phyloP scores from a whole-genome alignment of 1,140 invertebrate genomes.

The Bombus waltoni region DNA sequence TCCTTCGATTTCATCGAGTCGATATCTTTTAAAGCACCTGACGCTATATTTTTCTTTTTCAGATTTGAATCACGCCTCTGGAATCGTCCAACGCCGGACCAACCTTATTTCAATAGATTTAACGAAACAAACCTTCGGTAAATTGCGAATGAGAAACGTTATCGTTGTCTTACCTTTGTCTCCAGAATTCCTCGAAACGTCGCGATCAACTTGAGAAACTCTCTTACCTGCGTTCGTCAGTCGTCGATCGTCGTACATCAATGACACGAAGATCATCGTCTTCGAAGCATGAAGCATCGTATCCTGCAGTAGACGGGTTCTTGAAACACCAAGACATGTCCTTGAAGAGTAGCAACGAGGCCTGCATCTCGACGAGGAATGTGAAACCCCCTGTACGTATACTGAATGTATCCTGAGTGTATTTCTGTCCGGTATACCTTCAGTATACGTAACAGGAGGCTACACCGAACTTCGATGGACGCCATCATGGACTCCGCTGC shows the following conservation, averaged over 20 bases:
- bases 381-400: constrained; percentile 98
- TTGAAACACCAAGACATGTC: constrained; percentile 1
- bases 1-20: no score
- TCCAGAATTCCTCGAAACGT: neutral
- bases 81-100: neutral
- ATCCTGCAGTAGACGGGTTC: no score
- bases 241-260: neutral
- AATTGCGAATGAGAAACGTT: neutral
- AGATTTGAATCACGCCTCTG: neutral
- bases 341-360: constrained; percentile 2
- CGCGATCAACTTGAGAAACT: neutral
- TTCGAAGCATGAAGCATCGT: neutral
- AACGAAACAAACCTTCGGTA: rapidly evolving
- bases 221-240: neutral
- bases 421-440: constrained; percentile 99
- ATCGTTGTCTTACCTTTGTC: neutral
- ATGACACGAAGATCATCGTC: neutral
- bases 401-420: constrained; percentile 99
- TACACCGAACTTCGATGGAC: constrained; percentile 87
- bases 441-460: constrained; percentile 99
- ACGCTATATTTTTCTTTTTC: neutral
- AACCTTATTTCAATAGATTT: rapidly evolving
- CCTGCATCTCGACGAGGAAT: constrained; percentile 77
- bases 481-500: constrained; percentile 23
- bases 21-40: no score